Evolutionary conservation across 30 jellyfish, hydroid and myxozoan genomes (phyloP), one percentile per base, ranked within the genome.

Genomic region (Hydra vulgaris): DNA sequence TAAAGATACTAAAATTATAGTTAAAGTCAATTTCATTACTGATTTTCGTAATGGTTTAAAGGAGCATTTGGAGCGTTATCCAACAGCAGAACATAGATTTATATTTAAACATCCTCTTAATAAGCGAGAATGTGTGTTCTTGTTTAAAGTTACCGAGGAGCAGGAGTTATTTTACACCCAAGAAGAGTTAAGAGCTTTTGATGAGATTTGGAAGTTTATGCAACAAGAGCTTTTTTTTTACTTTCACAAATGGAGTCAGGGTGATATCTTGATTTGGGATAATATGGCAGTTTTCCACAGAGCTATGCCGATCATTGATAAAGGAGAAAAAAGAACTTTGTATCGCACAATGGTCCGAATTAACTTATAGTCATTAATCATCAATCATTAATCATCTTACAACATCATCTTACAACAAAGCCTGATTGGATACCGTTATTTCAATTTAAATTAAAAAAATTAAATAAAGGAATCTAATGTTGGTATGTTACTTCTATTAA

Each of bases 211-310:
- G 79, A 21, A 53, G 20, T 71, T 15, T 18, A 15, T 71, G 79
- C 17, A 15, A 20, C 27, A 71, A 27, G n/a, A 71, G 0, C 0
- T 0, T 15, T 71, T 71, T 71, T 53, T 27, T 17, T 12, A 23
- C 27, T 27, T 23, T 17, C 27, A 71, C 20, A 23, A 17, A 1
- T 71, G 79, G 79, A 23, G 56, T 0, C 27, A 23, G 56, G 23
- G 26, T 15, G 79, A 71, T 20, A 71, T 71, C 25, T 1, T 71
- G 56, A 71, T 71, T 71, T 71, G 79, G 79, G 79, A 71, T 7
- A 71, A 71, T 71, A 23, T 17, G 27, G 27, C 27, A 20, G 76
- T 69, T 4, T 69, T 69, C 27, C 76, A 69, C 27, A 69, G 27
- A 69, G 76, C 76, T 1, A 69, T 69, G 76, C 76, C 76, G 8